A percentile compares a stretch with the other conserved stretches of the same genome.
Conservation (phyloP, 2,888 invertebrate species). For the Tachystola acroxantha region DNA sequence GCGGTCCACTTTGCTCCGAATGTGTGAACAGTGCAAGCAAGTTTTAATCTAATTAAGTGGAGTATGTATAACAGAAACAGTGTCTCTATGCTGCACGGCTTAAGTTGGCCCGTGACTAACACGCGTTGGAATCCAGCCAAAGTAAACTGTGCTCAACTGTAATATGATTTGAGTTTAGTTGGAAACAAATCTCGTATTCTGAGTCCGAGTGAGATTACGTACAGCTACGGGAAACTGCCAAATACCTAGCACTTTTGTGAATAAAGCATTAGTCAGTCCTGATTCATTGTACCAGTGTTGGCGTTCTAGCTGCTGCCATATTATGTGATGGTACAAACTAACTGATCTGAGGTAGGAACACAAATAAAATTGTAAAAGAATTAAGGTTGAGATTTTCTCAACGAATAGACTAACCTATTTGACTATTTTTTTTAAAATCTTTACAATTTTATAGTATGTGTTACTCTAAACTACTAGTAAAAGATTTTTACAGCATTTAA, state of each 20-base stretch:
- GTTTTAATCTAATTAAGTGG: constrained; percentile 18
- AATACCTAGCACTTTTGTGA: constrained; percentile 3
- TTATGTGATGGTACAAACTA: too few relatives aligned
- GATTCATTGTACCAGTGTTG: constrained; percentile 3
- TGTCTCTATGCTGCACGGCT: constrained; percentile 6
- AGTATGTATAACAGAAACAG: constrained; percentile 13
- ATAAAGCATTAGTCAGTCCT: background rate
- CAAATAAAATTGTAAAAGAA: too few relatives aligned
- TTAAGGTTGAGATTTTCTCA: too few relatives aligned
- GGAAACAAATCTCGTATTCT: constrained; percentile 50
- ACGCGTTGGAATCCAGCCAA: constrained; percentile 53
- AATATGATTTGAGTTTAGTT: constrained; percentile 63
- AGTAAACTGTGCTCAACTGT: constrained; percentile 54
- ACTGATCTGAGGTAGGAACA: too few relatives aligned
- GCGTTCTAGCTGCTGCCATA: too few relatives aligned
- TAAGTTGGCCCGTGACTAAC: constrained; percentile 31
- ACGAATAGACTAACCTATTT: too few relatives aligned
- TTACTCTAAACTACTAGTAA: too few relatives aligned
- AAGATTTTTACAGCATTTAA: too few relatives aligned
- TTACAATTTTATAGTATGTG: too few relatives aligned
- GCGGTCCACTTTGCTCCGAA: background rate
- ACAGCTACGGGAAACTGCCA: constrained; percentile 4
- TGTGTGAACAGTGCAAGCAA: constrained; percentile 1
- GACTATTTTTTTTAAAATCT: too few relatives aligned
- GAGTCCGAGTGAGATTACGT: constrained; percentile 27